Percentiles rank a stretch among this genome's conserved stretches.
Evolutionary conservation across 1,140 invertebrate species (phyloP).

Genomic region (Drosophila punjabiensis): DNA sequence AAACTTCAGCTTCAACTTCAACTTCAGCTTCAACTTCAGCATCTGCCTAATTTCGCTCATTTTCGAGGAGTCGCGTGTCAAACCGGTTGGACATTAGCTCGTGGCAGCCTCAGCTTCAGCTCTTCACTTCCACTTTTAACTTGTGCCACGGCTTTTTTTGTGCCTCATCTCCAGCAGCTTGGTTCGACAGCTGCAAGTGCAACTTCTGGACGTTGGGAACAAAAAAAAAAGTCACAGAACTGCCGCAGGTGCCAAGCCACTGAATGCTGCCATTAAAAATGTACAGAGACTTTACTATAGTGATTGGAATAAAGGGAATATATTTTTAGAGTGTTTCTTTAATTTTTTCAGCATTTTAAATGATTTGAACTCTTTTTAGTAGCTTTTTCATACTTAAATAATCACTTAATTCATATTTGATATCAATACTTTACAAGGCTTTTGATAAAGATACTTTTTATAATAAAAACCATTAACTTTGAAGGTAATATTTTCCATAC

Average conservation of each 20-base stretch:
- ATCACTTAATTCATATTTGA: neutral
- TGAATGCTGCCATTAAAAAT: constrained; percentile 12
- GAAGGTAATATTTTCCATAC: neutral
- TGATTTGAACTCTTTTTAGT: neutral
- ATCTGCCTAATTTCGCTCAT: constrained; percentile 47
- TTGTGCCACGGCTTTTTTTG: neutral
- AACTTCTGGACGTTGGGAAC: constrained; percentile 16
- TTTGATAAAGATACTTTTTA: neutral
- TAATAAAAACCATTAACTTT: neutral
- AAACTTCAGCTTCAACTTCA: neutral
- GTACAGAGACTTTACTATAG: neutral
- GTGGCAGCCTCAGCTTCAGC: constrained; percentile 29
- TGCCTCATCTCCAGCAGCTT: neutral
- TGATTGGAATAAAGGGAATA: neutral
- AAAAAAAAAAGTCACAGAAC: neutral
- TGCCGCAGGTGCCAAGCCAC: constrained; percentile 1
- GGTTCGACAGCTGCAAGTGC: constrained; percentile 39
- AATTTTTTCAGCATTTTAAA: neutral
- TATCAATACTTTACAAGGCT: neutral
- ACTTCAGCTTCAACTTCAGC: constrained; percentile 13
- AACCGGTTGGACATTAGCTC: constrained; percentile 51
- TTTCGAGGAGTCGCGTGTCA: constrained; percentile 39
- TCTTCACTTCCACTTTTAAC: constrained; percentile 11
- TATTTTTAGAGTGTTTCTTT: neutral
- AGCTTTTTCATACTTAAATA: neutral